Evolutionary conservation across 2,888 invertebrate genomes (phyloP).

Genomic region (Belgica antarctica): DNA sequence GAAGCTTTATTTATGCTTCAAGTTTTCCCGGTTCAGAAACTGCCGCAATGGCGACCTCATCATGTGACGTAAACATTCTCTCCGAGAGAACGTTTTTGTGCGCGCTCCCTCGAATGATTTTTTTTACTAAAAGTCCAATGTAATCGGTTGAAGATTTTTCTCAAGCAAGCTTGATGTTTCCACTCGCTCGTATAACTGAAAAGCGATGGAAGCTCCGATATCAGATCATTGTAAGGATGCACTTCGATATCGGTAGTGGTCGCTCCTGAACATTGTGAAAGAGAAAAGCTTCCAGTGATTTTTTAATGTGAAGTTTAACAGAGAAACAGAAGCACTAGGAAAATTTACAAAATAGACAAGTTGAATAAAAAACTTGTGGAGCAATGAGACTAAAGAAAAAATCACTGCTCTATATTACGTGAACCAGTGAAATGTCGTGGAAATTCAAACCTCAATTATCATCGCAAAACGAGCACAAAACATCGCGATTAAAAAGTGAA

Average conservation of each 20-base stretch:
- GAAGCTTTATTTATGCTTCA: too few species aligned
- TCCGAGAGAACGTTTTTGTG: too few species aligned
- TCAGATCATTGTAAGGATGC: slow-evolving; percentile 40
- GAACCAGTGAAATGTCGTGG: slow-evolving; percentile 29
- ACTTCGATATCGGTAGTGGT: slow-evolving; percentile 29
- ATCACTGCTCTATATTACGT: slow-evolving; percentile 25
- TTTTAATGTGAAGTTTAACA: background rate
- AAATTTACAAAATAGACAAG: slow-evolving; percentile 4
- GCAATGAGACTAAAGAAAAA: background rate
- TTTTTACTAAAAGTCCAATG: too few species aligned
- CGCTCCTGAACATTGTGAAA: slow-evolving; percentile 2
- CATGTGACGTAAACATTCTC: too few species aligned
- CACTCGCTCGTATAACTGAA: too few species aligned
- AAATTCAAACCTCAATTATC: slow-evolving; percentile 29
- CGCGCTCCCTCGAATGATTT: too few species aligned
- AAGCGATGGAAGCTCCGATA: slow-evolving; percentile 28
- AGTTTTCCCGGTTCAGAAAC: too few species aligned
- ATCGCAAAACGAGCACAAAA: background rate
- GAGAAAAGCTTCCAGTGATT: background rate
- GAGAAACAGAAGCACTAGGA: background rate
- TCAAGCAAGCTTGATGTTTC: slow-evolving; percentile 20
- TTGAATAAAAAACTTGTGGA: slow-evolving; percentile 2
- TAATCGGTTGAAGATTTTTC: too few species aligned
- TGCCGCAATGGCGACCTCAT: too few species aligned
- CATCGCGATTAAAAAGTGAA: background rate